Percentiles rank a stretch among this genome's conserved stretches.
Conservation (phyloP, 1,140 invertebrate species). For the Nasonia longicornis region DNA sequence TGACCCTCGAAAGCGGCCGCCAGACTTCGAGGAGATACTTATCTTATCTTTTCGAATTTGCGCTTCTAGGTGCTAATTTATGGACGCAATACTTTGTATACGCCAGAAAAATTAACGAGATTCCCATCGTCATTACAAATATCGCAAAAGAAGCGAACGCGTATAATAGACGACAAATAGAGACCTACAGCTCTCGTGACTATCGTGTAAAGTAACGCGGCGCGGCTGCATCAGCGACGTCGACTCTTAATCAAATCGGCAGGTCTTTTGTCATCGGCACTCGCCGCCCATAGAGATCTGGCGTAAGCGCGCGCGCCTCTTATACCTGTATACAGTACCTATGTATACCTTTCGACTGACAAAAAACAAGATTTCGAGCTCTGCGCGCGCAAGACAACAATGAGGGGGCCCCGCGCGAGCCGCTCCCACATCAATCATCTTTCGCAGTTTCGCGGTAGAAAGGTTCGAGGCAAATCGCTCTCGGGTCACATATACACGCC, state of each 20-base stretch:
- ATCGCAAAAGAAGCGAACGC: neutral
- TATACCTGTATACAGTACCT: neutral
- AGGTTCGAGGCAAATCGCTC: constrained; percentile 54
- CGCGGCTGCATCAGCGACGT: neutral
- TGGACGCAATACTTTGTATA: too few species aligned
- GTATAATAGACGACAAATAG: constrained; percentile 31
- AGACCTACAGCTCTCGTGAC: neutral
- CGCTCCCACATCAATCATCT: constrained; percentile 64
- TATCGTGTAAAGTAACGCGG: constrained; percentile 12
- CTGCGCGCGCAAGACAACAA: neutral
- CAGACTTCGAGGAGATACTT: neutral
- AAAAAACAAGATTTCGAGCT: constrained; percentile 44
- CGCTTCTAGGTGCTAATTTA: too few species aligned
- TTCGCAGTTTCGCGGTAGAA: constrained; percentile 58
- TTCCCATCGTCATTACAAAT: neutral
- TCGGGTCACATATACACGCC: constrained; percentile 16
- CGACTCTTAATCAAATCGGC: constrained; percentile 44
- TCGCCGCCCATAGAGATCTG: neutral
- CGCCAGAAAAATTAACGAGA: neutral
- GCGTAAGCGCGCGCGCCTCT: constrained; percentile 9
- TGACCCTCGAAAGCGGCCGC: neutral
- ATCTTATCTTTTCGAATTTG: neutral
- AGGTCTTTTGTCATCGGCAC: constrained; percentile 29
- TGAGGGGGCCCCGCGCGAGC: constrained; percentile 37
- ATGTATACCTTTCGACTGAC: constrained; percentile 36